A percentile compares a stretch with the other conserved stretches of the same genome.
phyloP scores from a whole-genome alignment of 2,797 vertebrate genomes.

The Rhynchonycteris naso region DNA sequence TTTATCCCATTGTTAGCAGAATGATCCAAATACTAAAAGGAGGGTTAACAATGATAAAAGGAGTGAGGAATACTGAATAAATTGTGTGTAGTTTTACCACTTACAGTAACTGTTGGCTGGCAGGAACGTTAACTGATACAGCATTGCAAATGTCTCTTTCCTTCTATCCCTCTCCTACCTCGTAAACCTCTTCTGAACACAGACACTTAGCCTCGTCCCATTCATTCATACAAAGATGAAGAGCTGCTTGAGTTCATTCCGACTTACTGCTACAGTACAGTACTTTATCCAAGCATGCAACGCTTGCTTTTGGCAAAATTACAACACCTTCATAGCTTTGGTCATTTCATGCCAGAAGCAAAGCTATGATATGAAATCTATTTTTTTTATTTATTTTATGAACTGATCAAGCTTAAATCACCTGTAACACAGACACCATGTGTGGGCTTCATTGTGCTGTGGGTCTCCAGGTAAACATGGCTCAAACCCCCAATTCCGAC shows the following conservation, averaged over 20 bases:
- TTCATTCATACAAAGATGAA: not conserved
- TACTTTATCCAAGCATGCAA: not conserved
- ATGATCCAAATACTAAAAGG: not conserved
- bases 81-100: not conserved
- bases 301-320: conserved; percentile 7
- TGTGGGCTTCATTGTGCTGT: not conserved
- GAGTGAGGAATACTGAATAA: conserved; percentile 38
- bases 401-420: not conserved
- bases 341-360: not conserved
- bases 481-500: not conserved
- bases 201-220: not conserved
- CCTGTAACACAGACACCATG: not conserved
- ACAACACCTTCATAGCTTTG: not conserved
- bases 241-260: not conserved
- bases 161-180: not conserved
- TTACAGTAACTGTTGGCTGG: not conserved
- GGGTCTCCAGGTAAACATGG: not conserved
- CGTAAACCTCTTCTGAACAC: not conserved
- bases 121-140: not conserved
- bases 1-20: conserved; percentile 21
- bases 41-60: not conserved
- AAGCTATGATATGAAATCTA: not conserved
- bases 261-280: not conserved
- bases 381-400: not conserved
- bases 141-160: not conserved